phyloP scores from a whole-genome alignment of 2,113 vertebrate species.

The Alces alces region DNA sequence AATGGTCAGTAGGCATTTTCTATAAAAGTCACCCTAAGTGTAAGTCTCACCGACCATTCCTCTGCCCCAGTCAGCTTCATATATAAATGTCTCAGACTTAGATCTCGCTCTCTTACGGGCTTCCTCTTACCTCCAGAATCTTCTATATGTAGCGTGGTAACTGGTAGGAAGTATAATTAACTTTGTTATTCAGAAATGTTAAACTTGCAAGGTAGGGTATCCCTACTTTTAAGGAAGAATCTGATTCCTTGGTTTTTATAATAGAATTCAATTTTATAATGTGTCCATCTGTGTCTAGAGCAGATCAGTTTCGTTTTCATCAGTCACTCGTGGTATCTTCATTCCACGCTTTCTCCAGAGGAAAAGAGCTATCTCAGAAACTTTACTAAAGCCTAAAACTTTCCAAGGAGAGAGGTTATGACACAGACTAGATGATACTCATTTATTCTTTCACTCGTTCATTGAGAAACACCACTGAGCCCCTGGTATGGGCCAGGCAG shows the following conservation, averaged over 20 bases:
- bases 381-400: neutral
- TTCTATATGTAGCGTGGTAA: neutral
- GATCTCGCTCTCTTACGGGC: neutral
- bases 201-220: neutral
- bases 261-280: neutral
- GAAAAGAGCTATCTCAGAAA: neutral
- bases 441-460: neutral
- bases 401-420: neutral
- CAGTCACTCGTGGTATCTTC: neutral
- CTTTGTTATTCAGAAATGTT: neutral
- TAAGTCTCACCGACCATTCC: neutral
- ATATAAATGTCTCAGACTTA: neutral
- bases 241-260: neutral
- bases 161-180: neutral
- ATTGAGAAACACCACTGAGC: neutral
- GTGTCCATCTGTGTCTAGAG: neutral
- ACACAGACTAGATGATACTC: neutral
- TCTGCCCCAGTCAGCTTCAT: neutral
- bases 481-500: neutral
- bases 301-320: neutral
- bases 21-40: neutral
- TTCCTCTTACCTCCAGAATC: neutral
- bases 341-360: neutral
- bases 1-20: neutral
- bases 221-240: neutral